phyloP scores from a whole-genome alignment of 2,113 vertebrate genomes.

The Amphiprion percula region DNA sequence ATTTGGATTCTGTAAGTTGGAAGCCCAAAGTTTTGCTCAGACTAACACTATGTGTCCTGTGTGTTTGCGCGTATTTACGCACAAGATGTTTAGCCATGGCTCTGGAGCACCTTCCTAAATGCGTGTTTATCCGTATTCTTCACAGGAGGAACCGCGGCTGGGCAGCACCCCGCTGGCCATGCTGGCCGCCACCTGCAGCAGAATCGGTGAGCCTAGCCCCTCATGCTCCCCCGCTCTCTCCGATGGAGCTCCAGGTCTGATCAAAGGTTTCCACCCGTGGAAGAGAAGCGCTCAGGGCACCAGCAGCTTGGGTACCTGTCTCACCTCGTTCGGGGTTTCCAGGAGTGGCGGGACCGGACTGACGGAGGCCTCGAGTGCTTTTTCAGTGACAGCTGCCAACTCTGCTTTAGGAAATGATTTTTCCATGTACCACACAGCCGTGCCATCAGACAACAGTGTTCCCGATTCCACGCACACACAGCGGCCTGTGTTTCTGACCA shows the following conservation, averaged over 20 bases:
- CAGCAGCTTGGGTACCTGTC: conserved; percentile 84
- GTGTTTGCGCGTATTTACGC: conserved; percentile 26
- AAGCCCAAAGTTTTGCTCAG: too few relatives aligned
- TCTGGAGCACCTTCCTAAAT: neutral
- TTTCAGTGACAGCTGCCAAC: conserved; percentile 88
- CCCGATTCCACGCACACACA: conserved; percentile 87
- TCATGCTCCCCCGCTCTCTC: conserved; percentile 88
- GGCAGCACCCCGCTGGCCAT: conserved; percentile 95
- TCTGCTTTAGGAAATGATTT: conserved; percentile 91
- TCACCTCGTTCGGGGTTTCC: conserved; percentile 84
- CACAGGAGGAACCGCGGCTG: conserved; percentile 93
- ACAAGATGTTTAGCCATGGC: neutral
- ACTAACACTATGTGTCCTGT: too few relatives aligned
- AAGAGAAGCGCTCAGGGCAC: conserved; percentile 83
- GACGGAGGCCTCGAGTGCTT: conserved; percentile 90
- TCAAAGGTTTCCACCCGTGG: conserved; percentile 94
- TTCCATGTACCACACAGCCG: conserved; percentile 89
- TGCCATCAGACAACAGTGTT: conserved; percentile 53
- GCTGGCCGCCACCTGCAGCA: conserved; percentile 96
- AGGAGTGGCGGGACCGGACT: conserved; percentile 81
- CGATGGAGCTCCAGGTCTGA: conserved; percentile 87
- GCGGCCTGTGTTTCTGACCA: conserved; percentile 90
- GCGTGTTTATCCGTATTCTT: conserved; percentile 32
- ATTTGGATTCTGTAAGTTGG: too few relatives aligned
- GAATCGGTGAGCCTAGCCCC: conserved; percentile 92